A percentile compares a stretch with the other conserved stretches of the same genome.
Conservation (phyloP, 2,113 vertebrate species). For the Pithys albifrons region DNA sequence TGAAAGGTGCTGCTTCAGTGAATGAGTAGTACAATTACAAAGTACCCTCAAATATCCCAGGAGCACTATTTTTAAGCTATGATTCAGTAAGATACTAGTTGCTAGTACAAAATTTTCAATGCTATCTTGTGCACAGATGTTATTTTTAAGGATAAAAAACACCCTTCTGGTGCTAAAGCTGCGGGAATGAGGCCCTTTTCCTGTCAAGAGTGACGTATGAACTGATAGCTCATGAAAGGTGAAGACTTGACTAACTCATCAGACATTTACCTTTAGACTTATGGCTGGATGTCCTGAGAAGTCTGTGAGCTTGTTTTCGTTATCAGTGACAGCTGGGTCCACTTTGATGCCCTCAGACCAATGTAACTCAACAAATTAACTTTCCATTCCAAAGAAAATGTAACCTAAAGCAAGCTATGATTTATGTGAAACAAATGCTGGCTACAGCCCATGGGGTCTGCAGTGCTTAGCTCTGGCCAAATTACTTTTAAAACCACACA, state of each 20-base stretch:
- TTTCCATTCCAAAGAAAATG: slow-evolving; percentile 35
- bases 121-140: slow-evolving; percentile 42
- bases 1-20: slow-evolving; percentile 36
- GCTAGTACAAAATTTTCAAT: slow-evolving; percentile 57
- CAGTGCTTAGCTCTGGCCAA: slow-evolving; percentile 20
- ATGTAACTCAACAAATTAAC: slow-evolving; percentile 52
- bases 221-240: slow-evolving; percentile 66
- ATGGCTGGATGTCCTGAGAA: slow-evolving; percentile 27
- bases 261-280: slow-evolving; percentile 52
- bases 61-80: slow-evolving; percentile 14
- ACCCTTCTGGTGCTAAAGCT: neutral
- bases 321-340: slow-evolving; percentile 53
- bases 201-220: slow-evolving; percentile 65
- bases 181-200: slow-evolving; percentile 53
- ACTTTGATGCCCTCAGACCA: slow-evolving; percentile 49
- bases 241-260: slow-evolving; percentile 64
- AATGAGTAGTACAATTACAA: slow-evolving; percentile 29
- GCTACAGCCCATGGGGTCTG: slow-evolving; percentile 32
- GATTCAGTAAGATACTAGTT: slow-evolving; percentile 42
- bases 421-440: slow-evolving; percentile 67
- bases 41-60: slow-evolving; percentile 25
- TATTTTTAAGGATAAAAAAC: slow-evolving; percentile 62
- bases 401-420: slow-evolving; percentile 53
- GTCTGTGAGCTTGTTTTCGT: slow-evolving; percentile 55
- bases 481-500: slow-evolving; percentile 50